Percentiles rank a stretch among this genome's conserved stretches.
phyloP scores from a whole-genome alignment of 1,140 invertebrate species.

The Vanessa atalanta region DNA sequence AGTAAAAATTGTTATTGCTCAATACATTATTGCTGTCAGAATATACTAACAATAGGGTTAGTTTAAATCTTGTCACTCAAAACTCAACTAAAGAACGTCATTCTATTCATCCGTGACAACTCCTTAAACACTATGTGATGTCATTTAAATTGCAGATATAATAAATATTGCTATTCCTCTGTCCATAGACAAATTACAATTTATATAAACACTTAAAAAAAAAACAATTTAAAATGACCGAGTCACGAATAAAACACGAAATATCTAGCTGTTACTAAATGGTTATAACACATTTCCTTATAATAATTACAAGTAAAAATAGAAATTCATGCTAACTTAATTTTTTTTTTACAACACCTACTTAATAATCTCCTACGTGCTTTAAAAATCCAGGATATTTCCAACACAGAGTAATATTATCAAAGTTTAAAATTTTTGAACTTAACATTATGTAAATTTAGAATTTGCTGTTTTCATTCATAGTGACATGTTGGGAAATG shows the following conservation, averaged over 20 bases:
- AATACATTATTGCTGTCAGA: not conserved
- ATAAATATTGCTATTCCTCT: slow-evolving; percentile 21
- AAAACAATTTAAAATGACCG: slow-evolving; percentile 10
- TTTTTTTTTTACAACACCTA: slow-evolving; percentile 55
- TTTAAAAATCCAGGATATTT: slow-evolving; percentile 28
- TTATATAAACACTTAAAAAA: slow-evolving; percentile 10
- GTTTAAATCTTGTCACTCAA: not conserved
- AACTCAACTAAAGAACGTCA: slow-evolving; percentile 18
- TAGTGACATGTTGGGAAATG: slow-evolving; percentile 3
- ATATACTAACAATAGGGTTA: not conserved
- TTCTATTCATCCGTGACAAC: slow-evolving; percentile 25
- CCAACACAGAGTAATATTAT: slow-evolving; percentile 9
- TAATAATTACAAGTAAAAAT: slow-evolving; percentile 58
- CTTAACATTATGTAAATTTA: not conserved
- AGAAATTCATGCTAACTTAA: slow-evolving; percentile 67
- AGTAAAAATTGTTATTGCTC: not conserved
- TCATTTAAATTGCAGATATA: slow-evolving; percentile 28
- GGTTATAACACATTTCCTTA: slow-evolving; percentile 54
- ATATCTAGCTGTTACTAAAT: slow-evolving; percentile 63
- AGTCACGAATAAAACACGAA: slow-evolving; percentile 44
- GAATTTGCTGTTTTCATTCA: not conserved
- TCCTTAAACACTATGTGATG: slow-evolving; percentile 31
- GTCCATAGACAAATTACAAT: slow-evolving; percentile 17
- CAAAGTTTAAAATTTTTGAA: slow-evolving; percentile 10
- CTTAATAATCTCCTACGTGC: slow-evolving; percentile 49